phyloP scores from a whole-genome alignment of 2,113 vertebrate species.

The Oryzias woworae region DNA sequence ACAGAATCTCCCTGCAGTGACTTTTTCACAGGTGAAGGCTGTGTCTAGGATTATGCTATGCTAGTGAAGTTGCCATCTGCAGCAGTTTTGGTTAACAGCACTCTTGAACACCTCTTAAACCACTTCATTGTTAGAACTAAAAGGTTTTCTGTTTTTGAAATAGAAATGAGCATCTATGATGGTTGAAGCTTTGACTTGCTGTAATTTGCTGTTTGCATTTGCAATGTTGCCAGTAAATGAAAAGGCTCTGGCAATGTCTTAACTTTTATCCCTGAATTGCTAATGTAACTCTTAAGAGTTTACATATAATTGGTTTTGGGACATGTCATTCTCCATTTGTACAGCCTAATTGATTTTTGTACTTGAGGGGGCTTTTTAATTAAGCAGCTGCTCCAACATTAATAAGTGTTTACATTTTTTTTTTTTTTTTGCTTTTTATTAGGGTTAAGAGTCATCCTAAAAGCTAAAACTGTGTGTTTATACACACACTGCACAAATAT shows the following conservation, averaged over 20 bases:
- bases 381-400: constrained; percentile 14
- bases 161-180: constrained; percentile 8
- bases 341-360: constrained; percentile 10
- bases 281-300: constrained; percentile 9
- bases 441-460: constrained; percentile 1
- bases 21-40: neutral
- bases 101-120: constrained; percentile 7
- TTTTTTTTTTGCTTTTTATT: constrained; percentile 6
- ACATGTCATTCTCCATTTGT: constrained; percentile 9
- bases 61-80: neutral
- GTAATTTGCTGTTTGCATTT: neutral
- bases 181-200: neutral
- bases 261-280: neutral
- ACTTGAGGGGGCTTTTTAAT: constrained; percentile 17
- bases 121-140: constrained; percentile 6
- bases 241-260: constrained; percentile 5
- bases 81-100: neutral
- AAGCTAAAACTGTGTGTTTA: neutral
- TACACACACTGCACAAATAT: neutral
- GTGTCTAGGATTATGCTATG: no score
- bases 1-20: neutral
- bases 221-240: neutral
- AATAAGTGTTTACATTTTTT: constrained; percentile 12
- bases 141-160: neutral
- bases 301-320: constrained; percentile 11